Evolutionary conservation across 92 coral and sea anemone species (phyloP), one percentile per base, ranked within the genome.

Genomic region (Chrysogorgia sp.): DNA sequence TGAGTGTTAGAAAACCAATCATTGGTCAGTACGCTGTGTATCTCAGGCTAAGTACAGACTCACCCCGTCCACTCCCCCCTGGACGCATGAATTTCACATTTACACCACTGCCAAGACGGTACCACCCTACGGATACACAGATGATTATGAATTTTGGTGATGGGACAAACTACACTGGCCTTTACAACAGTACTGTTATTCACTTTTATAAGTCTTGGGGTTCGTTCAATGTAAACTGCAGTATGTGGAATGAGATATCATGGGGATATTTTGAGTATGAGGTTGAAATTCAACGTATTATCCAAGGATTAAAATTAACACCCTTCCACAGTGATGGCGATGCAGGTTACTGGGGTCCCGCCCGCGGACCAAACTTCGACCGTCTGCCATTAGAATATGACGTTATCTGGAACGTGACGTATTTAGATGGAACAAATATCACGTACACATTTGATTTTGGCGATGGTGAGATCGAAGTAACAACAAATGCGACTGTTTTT

Each of bases 111-210:
- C 58, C 80, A 17, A 86, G 79, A 23, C 77, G 80, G 21, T 84
- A 86, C 60, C 90, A 85, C 10, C 97, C 97, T 0, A 92, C 97
- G n/a, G 88, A 92, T 69, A 93, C 97, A 1, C 69, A 84, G 34
- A 84, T 92, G 65, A 87, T 82, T 24, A 71, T 92, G 65, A 71
- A 83, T 26, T 83, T 81, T 69, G 92, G 89, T 17, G 78, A 72
- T 32, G 75, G 72, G 5, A 76, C 53, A 8, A 74, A 34, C 0
- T 40, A 35, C 19, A 31, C 61, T 2, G 66, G 53, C 28, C 76
- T 58, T 19, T 90, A 87, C 24, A 57, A 81, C 19, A 49, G 71
- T 0, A 77, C 65, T 29, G 80, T 87, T 31, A 35, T 67, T 2
- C 80, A 82, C 63, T 53, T 58, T 20, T 86, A 90, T 65, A 25